phyloP scores from a whole-genome alignment of 2,888 invertebrate species.

The Agrilus biguttatus region DNA sequence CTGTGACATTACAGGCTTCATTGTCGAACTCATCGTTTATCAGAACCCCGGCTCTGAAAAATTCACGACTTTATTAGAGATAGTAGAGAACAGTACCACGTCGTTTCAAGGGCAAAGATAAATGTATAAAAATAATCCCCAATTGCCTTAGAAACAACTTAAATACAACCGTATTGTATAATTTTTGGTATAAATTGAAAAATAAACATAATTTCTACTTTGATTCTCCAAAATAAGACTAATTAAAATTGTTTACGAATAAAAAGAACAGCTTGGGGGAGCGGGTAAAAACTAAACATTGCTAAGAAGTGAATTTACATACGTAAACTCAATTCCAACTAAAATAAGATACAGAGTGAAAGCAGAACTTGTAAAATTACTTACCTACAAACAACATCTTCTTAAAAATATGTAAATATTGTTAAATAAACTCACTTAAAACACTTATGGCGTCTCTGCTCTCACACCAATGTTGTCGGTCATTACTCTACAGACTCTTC shows the following conservation, averaged over 20 bases:
- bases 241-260: conserved; percentile 15
- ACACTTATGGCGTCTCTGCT: conserved; percentile 23
- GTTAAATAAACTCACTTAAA: conserved; percentile 16
- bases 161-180: no score
- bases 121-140: no score
- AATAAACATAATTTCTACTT: no score
- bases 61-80: no score
- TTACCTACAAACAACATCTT: conserved; percentile 20
- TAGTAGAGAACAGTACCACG: no score
- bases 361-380: conserved; percentile 7
- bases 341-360: no score
- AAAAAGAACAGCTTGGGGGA: conserved; percentile 22
- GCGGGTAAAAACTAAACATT: conserved; percentile 7
- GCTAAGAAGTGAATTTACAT: no score
- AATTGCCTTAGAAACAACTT: no score
- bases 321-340: no score
- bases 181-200: no score
- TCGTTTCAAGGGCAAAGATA: no score
- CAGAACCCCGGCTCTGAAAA: conserved; percentile 2
- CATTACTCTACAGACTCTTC: background rate
- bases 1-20: conserved; percentile 44
- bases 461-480: conserved; percentile 12
- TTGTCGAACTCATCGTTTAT: conserved; percentile 43
- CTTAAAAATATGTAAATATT: conserved; percentile 12
- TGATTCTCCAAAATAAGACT: no score